phyloP scores from a whole-genome alignment of 2,888 invertebrate genomes.

The Drosophila setosimentum region DNA sequence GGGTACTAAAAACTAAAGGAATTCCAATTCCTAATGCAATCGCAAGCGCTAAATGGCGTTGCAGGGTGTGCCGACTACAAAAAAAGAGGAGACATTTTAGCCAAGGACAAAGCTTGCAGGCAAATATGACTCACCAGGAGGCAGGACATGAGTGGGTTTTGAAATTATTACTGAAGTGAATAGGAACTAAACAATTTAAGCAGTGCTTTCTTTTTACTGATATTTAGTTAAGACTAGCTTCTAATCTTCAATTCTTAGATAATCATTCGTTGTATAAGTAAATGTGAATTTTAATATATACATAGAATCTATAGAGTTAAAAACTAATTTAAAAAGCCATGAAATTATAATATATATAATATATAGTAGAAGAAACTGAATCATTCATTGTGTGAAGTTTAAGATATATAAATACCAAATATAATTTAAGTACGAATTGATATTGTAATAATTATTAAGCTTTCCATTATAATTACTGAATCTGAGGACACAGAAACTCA shows the following conservation, averaged over 20 bases:
- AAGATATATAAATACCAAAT: neutral
- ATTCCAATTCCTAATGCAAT: conserved; percentile 33
- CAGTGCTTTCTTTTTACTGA: neutral
- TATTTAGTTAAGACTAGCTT: neutral
- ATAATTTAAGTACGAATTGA: neutral
- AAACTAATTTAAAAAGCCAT: no score
- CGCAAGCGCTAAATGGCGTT: conserved; percentile 9
- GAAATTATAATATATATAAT: no score
- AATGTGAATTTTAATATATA: neutral
- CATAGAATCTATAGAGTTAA: neutral
- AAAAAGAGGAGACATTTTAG: conserved; percentile 15
- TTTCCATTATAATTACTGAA: neutral
- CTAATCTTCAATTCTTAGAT: neutral
- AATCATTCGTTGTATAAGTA: neutral
- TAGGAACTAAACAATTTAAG: neutral
- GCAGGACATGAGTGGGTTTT: conserved; percentile 1
- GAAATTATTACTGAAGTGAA: neutral
- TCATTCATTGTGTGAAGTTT: no score
- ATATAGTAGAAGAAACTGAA: no score
- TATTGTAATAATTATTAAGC: neutral
- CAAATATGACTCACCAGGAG: conserved; percentile 21
- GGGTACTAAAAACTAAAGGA: conserved; percentile 20
- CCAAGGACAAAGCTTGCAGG: conserved; percentile 22
- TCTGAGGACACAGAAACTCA: neutral
- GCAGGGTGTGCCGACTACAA: conserved; percentile 23